Conservation (phyloP, 1,140 invertebrate genomes). For the Probaryconus sp. region DNA sequence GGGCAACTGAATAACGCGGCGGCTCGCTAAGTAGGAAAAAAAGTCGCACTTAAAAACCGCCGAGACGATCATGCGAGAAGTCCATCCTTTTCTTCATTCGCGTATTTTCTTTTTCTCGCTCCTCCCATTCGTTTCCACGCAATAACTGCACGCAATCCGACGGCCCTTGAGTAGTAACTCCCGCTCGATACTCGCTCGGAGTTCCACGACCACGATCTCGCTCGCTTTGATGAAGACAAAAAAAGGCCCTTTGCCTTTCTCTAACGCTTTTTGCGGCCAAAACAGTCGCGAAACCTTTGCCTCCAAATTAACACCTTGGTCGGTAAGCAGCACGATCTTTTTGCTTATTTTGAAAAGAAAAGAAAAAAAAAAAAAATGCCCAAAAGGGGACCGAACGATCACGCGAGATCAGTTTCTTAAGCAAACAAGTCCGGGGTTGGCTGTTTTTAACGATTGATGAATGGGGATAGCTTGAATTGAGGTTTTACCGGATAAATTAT, state of each 20-base stretch:
- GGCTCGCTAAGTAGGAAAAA: conserved; percentile 35
- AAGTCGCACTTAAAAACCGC: conserved; percentile 19
- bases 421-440: conserved; percentile 44
- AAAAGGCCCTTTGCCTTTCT: conserved; percentile 18
- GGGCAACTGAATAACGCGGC: conserved; percentile 27
- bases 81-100: conserved; percentile 47
- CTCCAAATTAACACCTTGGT: conserved; percentile 51
- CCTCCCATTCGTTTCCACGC: conserved; percentile 30
- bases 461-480: background rate
- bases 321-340: conserved; percentile 13
- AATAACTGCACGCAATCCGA: conserved; percentile 46
- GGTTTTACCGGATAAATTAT: conserved; percentile 29
- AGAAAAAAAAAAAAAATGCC: too few relatives aligned
- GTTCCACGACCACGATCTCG: background rate
- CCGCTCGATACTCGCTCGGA: conserved; percentile 31
- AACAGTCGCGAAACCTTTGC: conserved; percentile 23
- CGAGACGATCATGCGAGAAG: conserved; percentile 49
- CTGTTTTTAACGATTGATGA: conserved; percentile 2
- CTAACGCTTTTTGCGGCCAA: conserved; percentile 19
- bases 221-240: conserved; percentile 38
- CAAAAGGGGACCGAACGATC: conserved; percentile 16
- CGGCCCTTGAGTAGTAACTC: background rate
- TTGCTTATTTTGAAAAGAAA: conserved; percentile 7
- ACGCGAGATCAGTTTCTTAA: conserved; percentile 39
- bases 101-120: conserved; percentile 39